A percentile compares a stretch with the other conserved stretches of the same genome.
Evolutionary conservation across 2,888 invertebrate species (phyloP).

Genomic region (Drosophila rellima): DNA sequence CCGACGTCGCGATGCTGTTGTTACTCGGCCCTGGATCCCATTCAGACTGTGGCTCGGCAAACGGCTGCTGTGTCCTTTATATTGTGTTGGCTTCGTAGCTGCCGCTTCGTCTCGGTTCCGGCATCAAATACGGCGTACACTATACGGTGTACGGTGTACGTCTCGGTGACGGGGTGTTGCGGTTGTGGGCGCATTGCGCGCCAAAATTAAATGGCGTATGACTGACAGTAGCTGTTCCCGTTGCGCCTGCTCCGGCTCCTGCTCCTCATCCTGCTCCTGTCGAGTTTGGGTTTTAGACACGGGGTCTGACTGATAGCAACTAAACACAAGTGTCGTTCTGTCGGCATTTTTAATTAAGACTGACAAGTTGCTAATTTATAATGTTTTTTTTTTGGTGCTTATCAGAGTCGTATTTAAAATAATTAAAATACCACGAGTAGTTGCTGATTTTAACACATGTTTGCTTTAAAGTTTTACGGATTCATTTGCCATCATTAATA

Average conservation of each 20-base stretch:
- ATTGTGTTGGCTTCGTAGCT: conserved; percentile 59
- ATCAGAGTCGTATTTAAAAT: neutral
- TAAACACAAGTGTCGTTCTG: conserved; percentile 21
- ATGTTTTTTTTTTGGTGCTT: neutral
- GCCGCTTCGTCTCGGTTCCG: conserved; percentile 54
- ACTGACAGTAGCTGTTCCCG: conserved; percentile 44
- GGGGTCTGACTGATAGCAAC: conserved; percentile 17
- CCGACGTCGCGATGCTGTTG: conserved; percentile 16
- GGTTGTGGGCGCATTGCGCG: conserved; percentile 41
- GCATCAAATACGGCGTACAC: conserved; percentile 9
- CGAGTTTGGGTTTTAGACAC: neutral
- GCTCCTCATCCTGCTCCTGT: neutral
- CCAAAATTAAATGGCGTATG: conserved; percentile 70
- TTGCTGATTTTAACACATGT: neutral
- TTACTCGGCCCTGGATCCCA: conserved; percentile 34
- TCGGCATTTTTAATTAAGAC: conserved; percentile 19
- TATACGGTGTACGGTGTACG: neutral
- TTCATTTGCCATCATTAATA: neutral
- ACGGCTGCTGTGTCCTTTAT: conserved; percentile 53
- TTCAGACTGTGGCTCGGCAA: conserved; percentile 58
- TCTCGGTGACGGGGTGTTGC: conserved; percentile 10
- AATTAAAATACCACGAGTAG: neutral
- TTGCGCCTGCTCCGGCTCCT: conserved; percentile 3
- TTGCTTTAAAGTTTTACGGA: neutral
- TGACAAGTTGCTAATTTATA: conserved; percentile 14